These are phyloP conservation scores for Nasua narica DNA, from an alignment of 2,797 vertebrate species.

Conservation along the genomic window DNA sequence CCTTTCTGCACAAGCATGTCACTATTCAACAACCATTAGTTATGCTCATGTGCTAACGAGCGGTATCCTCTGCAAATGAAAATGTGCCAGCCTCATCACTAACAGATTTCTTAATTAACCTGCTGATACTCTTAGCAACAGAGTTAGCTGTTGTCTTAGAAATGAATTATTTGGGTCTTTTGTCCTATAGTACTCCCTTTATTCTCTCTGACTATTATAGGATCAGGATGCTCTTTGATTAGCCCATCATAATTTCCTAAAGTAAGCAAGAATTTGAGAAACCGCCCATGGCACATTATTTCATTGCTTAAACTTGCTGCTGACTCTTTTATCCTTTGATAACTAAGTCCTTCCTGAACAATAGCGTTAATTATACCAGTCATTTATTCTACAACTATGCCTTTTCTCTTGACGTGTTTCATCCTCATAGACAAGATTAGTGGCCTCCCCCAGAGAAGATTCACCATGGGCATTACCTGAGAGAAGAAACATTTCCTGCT, in stretches of 20 bases:
- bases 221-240: slow-evolving; percentile 37
- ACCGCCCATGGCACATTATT: neutral
- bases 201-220: slow-evolving; percentile 26
- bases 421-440: slow-evolving; percentile 8
- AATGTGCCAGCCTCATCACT: neutral
- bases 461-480: neutral
- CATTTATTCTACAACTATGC: neutral
- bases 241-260: slow-evolving; percentile 18
- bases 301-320: slow-evolving; percentile 55
- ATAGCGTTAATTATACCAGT: slow-evolving; percentile 14
- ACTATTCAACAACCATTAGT: neutral
- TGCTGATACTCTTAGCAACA: neutral
- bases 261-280: slow-evolving; percentile 61
- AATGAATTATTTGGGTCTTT: slow-evolving; percentile 37
- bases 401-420: neutral
- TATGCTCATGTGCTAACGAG: slow-evolving; percentile 26
- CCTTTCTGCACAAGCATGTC: neutral
- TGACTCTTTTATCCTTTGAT: slow-evolving; percentile 37
- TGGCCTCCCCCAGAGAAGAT: neutral
- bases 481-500: neutral
- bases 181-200: neutral
- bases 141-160: neutral
- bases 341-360: slow-evolving; percentile 42
- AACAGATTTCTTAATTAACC: slow-evolving; percentile 46
- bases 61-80: slow-evolving; percentile 46